Evolutionary conservation across 2,888 invertebrate species (phyloP).

Genomic region (Drosophila acutilabella): DNA sequence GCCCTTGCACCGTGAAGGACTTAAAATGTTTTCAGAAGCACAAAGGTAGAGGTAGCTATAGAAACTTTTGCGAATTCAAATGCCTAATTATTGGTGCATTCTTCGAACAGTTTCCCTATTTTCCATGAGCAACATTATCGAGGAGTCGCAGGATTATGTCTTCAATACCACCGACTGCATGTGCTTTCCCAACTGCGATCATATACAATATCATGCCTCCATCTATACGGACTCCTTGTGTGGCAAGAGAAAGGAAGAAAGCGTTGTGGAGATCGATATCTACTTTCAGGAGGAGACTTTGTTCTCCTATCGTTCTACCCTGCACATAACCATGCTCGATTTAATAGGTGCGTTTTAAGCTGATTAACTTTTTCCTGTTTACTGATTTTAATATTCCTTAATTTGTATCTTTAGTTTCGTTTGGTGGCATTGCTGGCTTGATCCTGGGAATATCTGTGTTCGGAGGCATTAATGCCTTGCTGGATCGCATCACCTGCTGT

Average conservation of each 20-base stretch:
- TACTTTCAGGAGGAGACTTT: conserved; percentile 72
- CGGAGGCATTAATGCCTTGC: conserved; percentile 59
- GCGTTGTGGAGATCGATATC: conserved; percentile 58
- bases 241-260: neutral
- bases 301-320: conserved; percentile 71
- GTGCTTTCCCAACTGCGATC: conserved; percentile 73
- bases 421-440: conserved; percentile 75
- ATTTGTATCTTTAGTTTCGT: conserved; percentile 58
- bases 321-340: conserved; percentile 70
- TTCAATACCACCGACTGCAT: conserved; percentile 63
- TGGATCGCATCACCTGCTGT: conserved; percentile 55
- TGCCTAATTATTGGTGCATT: neutral
- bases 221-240: conserved; percentile 52
- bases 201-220: conserved; percentile 67
- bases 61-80: fast-evolving
- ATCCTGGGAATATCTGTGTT: conserved; percentile 72
- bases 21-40: conserved; percentile 49
- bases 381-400: too few species aligned
- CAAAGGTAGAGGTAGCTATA: conserved; percentile 32
- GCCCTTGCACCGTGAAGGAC: conserved; percentile 33
- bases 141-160: conserved; percentile 50
- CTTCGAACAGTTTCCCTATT: conserved; percentile 50
- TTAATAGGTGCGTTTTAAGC: conserved; percentile 60
- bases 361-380: neutral
- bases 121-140: conserved; percentile 70